Percentiles rank a stretch among this genome's conserved stretches.
Conservation (phyloP, 2,888 invertebrate species). For the Terebella lapidaria region DNA sequence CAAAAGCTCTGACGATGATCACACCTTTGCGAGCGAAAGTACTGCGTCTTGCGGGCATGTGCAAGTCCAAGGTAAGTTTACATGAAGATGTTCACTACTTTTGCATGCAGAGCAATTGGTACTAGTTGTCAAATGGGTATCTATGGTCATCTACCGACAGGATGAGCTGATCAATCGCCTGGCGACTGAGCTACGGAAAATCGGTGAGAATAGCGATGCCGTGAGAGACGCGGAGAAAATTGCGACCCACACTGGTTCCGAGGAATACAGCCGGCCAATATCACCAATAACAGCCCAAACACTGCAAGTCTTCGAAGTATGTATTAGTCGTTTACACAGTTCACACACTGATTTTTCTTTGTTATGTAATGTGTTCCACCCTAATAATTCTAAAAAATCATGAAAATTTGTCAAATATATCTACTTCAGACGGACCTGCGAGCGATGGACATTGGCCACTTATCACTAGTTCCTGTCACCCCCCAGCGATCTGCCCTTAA, state of each 20-base stretch:
- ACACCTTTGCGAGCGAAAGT: slow-evolving; percentile 36
- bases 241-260: slow-evolving; percentile 25
- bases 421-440: too few species aligned
- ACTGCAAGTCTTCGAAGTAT: slow-evolving; percentile 13
- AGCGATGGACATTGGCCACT: too few species aligned
- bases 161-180: slow-evolving; percentile 37
- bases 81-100: not conserved
- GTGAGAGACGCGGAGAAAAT: slow-evolving; percentile 33
- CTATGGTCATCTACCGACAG: slow-evolving; percentile 21
- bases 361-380: too few species aligned
- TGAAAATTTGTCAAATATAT: too few species aligned
- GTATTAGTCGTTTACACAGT: too few species aligned
- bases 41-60: slow-evolving; percentile 34
- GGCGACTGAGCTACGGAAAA: slow-evolving; percentile 31
- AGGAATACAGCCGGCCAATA: slow-evolving; percentile 32
- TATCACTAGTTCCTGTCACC: too few species aligned
- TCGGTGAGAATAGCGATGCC: slow-evolving; percentile 29
- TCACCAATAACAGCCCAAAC: slow-evolving; percentile 10
- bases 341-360: too few species aligned
- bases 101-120: not conserved
- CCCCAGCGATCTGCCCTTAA: too few species aligned
- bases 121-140: not conserved
- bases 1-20: slow-evolving; percentile 28
- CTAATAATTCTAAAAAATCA: too few species aligned
- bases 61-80: slow-evolving; percentile 37